These are phyloP conservation scores for Kradibia gibbosae DNA, from an alignment of 1,140 invertebrate genomes.

Conservation along the genomic window DNA sequence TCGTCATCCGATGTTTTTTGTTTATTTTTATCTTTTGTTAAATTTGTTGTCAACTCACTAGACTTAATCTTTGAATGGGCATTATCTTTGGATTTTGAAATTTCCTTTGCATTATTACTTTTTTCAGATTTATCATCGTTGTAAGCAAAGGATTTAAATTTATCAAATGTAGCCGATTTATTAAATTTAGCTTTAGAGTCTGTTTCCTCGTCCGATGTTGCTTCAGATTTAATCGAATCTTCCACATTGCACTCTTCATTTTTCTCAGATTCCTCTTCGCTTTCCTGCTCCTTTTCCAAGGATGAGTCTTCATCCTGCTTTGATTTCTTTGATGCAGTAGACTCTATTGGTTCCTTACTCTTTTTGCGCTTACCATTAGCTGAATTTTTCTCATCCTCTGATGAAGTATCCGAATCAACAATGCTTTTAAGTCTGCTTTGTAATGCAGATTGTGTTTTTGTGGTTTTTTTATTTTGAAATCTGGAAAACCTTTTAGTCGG, in stretches of 20 bases:
- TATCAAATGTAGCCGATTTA: not conserved
- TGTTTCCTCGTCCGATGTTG: not conserved
- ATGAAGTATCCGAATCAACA: conserved; percentile 47
- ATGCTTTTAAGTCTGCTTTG: conserved; percentile 28
- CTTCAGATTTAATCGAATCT: not conserved
- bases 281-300: not conserved
- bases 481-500: not conserved
- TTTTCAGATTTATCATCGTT: not conserved
- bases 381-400: conserved; percentile 23
- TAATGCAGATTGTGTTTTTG: not conserved
- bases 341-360: not conserved
- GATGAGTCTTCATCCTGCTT: not conserved
- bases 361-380: conserved; percentile 25
- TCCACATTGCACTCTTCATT: not conserved
- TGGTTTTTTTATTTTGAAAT: conserved; percentile 45
- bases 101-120: not conserved
- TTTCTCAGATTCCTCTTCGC: conserved; percentile 3
- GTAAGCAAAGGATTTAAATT: conserved; percentile 37
- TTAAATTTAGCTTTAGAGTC: not conserved
- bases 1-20: not conserved
- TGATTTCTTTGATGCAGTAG: conserved; percentile 17
- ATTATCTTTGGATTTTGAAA: not conserved
- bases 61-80: too few relatives aligned
- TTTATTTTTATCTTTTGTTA: not conserved
- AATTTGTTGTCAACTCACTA: too few relatives aligned